Base-by-base conservation (phyloP, 2,797 vertebrate species). In the Tolypeutes matacus region DNA sequence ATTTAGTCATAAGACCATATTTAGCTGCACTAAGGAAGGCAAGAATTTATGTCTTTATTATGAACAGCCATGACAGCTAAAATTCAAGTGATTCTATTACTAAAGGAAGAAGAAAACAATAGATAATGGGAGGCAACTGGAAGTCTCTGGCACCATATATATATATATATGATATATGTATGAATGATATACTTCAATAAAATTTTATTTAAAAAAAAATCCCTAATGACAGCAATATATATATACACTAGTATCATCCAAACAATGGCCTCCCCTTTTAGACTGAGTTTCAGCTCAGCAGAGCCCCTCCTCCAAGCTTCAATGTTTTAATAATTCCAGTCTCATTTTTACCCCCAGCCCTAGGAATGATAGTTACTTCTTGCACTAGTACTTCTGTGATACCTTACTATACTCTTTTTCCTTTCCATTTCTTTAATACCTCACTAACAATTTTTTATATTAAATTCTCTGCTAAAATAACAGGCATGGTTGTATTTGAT, bases 51-150 rank as follows among this genome's bases (percentile, higher is more conserved):
- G 85, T 84, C 8, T 70, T 84, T 78, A 11, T n/a, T 31, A 20
- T 17, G n/a, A 53, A 36, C 23, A 78, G 70, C 5, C 76, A 64
- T 64, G 86, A 27, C 51, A 80, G 20, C 53, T 86, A 76, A 76
- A 86, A 90, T 56, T 39, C 29, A 89, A 67, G n/a, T 31, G 27
- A 49, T 64, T 84, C 31, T 77, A n/a, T 73, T 83, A 77, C 46
- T 51, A 64, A 89, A 73, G n/a, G 65, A 83, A 91, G 60, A 78
- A 91, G 77, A 93, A 46, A 86, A 76, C 64, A 72, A 69, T 14
- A 80, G 80, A 73, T 62, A 56, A 14, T 20, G 65, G 51, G 85
- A 56, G 42, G 58, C 69, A 64, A 39, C 36, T 62, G 82, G 85
- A 56, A 53, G 64, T 53, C 81, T 80, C 82, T 64, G 60, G 46